phyloP scores from a whole-genome alignment of 2,113 vertebrate genomes.

The Nannospalax galili region DNA sequence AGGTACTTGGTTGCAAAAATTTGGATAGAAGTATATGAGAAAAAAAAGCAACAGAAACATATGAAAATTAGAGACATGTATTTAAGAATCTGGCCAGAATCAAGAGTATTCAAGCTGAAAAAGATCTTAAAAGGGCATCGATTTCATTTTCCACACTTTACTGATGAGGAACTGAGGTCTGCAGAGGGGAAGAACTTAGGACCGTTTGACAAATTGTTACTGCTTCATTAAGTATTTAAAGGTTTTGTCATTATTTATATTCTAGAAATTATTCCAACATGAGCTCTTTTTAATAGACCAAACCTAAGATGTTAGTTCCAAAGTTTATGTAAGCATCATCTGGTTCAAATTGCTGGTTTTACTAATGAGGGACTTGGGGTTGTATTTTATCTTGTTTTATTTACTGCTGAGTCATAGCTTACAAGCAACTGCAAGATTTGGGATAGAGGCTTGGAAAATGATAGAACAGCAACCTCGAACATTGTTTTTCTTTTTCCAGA shows the following conservation, averaged over 20 bases:
- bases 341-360: not conserved
- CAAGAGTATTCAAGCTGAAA: not conserved
- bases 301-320: not conserved
- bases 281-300: constrained; percentile 33
- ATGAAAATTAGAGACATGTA: not conserved
- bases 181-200: not conserved
- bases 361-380: constrained; percentile 19
- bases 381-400: not conserved
- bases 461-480: not conserved
- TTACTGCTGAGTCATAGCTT: constrained; percentile 33
- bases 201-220: not conserved
- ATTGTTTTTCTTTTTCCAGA: not conserved
- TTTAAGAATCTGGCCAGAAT: constrained; percentile 3
- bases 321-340: constrained; percentile 5
- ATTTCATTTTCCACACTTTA: not conserved
- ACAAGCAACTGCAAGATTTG: not conserved
- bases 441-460: not conserved
- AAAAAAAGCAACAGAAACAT: not conserved
- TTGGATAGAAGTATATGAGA: not conserved
- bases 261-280: not conserved
- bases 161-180: not conserved
- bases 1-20: not conserved
- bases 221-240: constrained; percentile 26
- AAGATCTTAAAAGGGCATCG: not conserved
- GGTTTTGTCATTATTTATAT: not conserved